Evolutionary conservation across 2,888 invertebrate species (phyloP).

Genomic region (Eristalinus sepulchralis): DNA sequence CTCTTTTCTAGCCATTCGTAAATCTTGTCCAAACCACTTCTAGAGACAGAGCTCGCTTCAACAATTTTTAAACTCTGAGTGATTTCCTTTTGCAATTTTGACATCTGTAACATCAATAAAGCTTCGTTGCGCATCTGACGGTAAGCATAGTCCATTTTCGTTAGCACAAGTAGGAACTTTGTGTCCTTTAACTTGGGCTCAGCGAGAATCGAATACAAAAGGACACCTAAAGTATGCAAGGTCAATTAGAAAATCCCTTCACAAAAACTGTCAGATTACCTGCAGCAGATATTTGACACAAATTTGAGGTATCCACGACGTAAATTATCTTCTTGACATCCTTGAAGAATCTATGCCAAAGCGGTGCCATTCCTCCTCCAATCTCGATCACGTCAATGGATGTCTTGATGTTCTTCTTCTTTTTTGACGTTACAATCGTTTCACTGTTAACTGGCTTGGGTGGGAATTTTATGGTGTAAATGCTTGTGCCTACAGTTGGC

Average conservation of each 20-base stretch:
- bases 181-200: constrained; percentile 86
- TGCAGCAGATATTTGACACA: constrained; percentile 92
- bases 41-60: constrained; percentile 89
- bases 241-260: neutral
- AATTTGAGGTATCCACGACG: constrained; percentile 91
- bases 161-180: constrained; percentile 87
- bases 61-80: constrained; percentile 85
- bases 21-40: constrained; percentile 86
- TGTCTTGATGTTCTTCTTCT: constrained; percentile 77
- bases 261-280: constrained; percentile 76
- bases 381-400: constrained; percentile 86
- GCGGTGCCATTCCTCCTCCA: constrained; percentile 90
- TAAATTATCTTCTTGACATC: constrained; percentile 87
- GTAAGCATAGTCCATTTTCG: constrained; percentile 93
- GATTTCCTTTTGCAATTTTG: constrained; percentile 86
- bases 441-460: constrained; percentile 73
- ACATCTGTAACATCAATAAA: constrained; percentile 89
- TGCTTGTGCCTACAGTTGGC: constrained; percentile 90
- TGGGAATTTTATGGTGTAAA: constrained; percentile 85
- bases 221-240: constrained; percentile 82
- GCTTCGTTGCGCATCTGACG: constrained; percentile 94
- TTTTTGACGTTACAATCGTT: constrained; percentile 72
- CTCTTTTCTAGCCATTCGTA: constrained; percentile 83
- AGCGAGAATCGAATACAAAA: constrained; percentile 89
- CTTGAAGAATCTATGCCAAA: constrained; percentile 90